A percentile compares a stretch with the other conserved stretches of the same genome.
Conservation (phyloP, 92 coral and sea anemone species). For the Metridium senile region DNA sequence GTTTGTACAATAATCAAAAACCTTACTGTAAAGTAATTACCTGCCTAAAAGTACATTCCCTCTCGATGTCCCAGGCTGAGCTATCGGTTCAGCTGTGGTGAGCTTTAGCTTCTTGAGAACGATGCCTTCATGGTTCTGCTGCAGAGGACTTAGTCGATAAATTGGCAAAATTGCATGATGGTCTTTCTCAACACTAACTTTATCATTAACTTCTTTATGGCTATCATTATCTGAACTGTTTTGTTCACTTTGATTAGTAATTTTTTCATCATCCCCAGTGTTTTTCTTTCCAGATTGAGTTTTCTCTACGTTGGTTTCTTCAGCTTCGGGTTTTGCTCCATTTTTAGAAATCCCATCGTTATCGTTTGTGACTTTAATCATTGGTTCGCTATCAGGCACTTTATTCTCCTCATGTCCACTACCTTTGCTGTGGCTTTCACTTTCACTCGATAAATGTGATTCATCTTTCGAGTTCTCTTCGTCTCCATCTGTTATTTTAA, state of each 20-base stretch:
- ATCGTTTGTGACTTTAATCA: not conserved
- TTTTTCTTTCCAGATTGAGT: not conserved
- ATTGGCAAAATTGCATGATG: constrained; percentile 11
- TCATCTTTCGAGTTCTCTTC: not conserved
- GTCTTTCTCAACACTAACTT: not conserved
- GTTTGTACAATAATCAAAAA: no score
- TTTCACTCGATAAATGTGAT: not conserved
- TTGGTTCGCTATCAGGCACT: not conserved
- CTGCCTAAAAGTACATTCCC: constrained; percentile 18
- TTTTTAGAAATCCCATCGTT: constrained; percentile 3
- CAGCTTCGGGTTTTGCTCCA: not conserved
- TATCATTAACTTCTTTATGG: not conserved
- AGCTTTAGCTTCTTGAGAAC: not conserved
- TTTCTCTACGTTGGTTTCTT: not conserved
- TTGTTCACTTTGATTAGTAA: not conserved
- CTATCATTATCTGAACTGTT: not conserved
- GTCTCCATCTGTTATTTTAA: not conserved
- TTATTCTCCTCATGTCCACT: not conserved
- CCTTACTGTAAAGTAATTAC: no score
- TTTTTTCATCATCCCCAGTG: not conserved
- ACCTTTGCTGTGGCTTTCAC: not conserved
- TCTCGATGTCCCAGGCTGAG: constrained; percentile 23
- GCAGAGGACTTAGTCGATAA: constrained; percentile 21
- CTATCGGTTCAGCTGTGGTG: not conserved
- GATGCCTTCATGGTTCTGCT: not conserved